These are phyloP conservation scores for Nowickia ferox DNA, from an alignment of 2,888 invertebrate genomes.

Conservation along the genomic window DNA sequence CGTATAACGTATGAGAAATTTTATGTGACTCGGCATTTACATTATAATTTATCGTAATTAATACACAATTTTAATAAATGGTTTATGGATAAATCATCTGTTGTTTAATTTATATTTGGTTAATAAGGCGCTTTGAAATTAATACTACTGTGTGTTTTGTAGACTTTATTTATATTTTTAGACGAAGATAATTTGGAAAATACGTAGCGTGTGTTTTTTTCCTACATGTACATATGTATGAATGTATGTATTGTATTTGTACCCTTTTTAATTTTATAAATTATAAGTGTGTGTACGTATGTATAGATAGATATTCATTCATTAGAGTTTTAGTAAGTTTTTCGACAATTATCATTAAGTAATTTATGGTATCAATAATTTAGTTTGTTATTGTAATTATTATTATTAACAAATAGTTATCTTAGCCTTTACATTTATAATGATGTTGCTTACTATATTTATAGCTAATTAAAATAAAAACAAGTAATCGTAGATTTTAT, in stretches of 20 bases:
- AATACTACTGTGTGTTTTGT: too few relatives aligned
- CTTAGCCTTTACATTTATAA: not conserved
- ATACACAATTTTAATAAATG: too few relatives aligned
- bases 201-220: not conserved
- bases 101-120: too few relatives aligned
- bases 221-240: not conserved
- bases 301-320: slow-evolving; percentile 11
- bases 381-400: not conserved
- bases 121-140: too few relatives aligned
- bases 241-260: not conserved
- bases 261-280: slow-evolving; percentile 1
- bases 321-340: slow-evolving; percentile 33
- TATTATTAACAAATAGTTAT: slow-evolving; percentile 33
- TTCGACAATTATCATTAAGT: slow-evolving; percentile 35
- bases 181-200: too few relatives aligned
- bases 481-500: slow-evolving; percentile 34
- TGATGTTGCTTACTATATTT: slow-evolving; percentile 34
- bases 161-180: too few relatives aligned
- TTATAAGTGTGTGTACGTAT: not conserved
- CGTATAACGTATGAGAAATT: too few relatives aligned
- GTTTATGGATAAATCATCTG: too few relatives aligned
- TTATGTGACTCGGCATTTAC: too few relatives aligned
- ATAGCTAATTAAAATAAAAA: slow-evolving; percentile 33
- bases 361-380: slow-evolving; percentile 30
- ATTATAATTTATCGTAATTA: too few relatives aligned